These are phyloP conservation scores for Pomatorhinus ruficollis DNA, from an alignment of 2,113 vertebrate genomes.

Conservation along the genomic window DNA sequence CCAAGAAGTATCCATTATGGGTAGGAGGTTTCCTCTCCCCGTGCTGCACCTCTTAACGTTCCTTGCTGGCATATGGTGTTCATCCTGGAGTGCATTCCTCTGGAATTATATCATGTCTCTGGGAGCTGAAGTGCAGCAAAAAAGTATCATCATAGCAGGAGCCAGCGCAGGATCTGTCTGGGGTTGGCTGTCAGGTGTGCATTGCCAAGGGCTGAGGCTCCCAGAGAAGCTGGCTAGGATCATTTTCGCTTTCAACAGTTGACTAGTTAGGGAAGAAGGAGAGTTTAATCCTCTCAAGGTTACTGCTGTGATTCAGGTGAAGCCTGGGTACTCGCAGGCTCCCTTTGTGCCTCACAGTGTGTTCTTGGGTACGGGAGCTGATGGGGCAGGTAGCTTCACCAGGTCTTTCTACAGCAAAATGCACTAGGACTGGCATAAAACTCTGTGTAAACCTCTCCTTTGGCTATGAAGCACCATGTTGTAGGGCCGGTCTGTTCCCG, in stretches of 20 bases:
- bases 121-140: background rate
- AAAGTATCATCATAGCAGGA: background rate
- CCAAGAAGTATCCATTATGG: fast-evolving
- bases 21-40: background rate
- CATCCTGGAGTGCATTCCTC: background rate
- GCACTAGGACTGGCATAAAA: background rate
- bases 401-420: background rate
- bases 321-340: fast-evolving
- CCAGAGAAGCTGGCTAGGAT: background rate
- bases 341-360: fast-evolving
- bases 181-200: background rate
- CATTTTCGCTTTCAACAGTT: background rate
- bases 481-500: background rate
- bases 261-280: background rate
- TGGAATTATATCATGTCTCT: slow-evolving; percentile 11
- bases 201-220: background rate
- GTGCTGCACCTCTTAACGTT: background rate
- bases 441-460: background rate
- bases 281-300: background rate
- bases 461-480: background rate
- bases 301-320: background rate
- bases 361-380: background rate
- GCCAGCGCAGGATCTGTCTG: fast-evolving
- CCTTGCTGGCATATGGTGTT: background rate
- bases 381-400: background rate